A percentile compares a stretch with the other conserved stretches of the same genome.
These are phyloP conservation scores for Steinernema carpocapsae DNA, from an alignment of 2,888 invertebrate genomes.

Conservation along the genomic window DNA sequence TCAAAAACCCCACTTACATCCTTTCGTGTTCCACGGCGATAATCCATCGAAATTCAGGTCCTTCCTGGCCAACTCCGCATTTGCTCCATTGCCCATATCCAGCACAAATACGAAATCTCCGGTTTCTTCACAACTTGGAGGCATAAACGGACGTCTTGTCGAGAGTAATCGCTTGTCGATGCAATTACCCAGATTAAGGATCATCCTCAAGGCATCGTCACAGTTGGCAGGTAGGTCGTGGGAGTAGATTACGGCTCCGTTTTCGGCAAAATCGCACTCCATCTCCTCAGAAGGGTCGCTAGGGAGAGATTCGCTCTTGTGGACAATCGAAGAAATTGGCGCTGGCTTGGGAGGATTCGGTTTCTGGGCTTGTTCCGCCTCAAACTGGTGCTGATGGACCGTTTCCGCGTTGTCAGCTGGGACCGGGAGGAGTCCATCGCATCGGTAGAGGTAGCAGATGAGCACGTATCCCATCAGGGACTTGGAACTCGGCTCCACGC, in stretches of 20 bases:
- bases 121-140: slow-evolving; percentile 12
- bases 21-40: slow-evolving; percentile 28
- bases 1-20: slow-evolving; percentile 2
- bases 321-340: not conserved
- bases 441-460: slow-evolving; percentile 4
- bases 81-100: slow-evolving; percentile 20
- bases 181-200: slow-evolving; percentile 12
- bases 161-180: slow-evolving; percentile 16
- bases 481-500: slow-evolving; percentile 3
- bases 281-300: not conserved
- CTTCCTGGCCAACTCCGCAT: not conserved
- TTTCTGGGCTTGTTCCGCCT: not conserved
- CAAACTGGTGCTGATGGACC: not conserved
- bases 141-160: slow-evolving; percentile 20
- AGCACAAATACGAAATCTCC: slow-evolving; percentile 9
- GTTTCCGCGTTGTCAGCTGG: not conserved
- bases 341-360: not conserved
- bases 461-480: not conserved
- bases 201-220: slow-evolving; percentile 4
- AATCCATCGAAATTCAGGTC: slow-evolving; percentile 18
- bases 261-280: not conserved
- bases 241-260: slow-evolving; percentile 3
- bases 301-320: slow-evolving; percentile 19
- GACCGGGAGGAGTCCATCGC: slow-evolving; percentile 2
- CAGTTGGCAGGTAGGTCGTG: not conserved